Conservation (phyloP, 2,113 vertebrate species). For the Carettochelys insculpta region DNA sequence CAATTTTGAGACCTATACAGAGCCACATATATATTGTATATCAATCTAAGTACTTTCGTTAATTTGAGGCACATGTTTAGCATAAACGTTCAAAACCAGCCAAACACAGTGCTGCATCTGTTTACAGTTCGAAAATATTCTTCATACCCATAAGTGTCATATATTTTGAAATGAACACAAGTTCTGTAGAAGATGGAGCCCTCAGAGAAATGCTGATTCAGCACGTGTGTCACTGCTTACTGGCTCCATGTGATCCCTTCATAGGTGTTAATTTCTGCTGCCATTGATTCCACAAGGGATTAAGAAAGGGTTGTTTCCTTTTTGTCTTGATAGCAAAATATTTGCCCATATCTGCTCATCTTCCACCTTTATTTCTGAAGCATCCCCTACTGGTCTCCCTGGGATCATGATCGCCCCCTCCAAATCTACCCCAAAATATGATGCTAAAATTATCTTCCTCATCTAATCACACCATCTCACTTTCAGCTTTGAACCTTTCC, state of each 20-base stretch:
- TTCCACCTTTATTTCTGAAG: background rate
- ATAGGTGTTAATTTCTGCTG: background rate
- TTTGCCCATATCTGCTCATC: background rate
- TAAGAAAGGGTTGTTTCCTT: background rate
- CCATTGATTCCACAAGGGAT: background rate
- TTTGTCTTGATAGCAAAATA: background rate
- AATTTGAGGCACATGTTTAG: background rate
- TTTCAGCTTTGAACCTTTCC: background rate
- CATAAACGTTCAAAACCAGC: background rate
- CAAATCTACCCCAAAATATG: background rate
- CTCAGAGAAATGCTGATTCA: too few species aligned
- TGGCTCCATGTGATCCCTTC: background rate
- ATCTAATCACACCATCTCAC: background rate
- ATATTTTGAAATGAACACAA: background rate
- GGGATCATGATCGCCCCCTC: too few species aligned
- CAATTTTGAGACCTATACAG: background rate
- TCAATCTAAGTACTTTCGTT: background rate
- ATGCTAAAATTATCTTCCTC: background rate
- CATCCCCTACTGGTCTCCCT: background rate
- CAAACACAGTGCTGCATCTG: background rate
- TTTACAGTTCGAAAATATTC: background rate
- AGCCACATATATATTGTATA: background rate
- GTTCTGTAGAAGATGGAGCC: background rate
- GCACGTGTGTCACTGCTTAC: background rate
- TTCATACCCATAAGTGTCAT: background rate